Conservation (phyloP, 2,113 vertebrate species). For the Salvelinus alpinus region DNA sequence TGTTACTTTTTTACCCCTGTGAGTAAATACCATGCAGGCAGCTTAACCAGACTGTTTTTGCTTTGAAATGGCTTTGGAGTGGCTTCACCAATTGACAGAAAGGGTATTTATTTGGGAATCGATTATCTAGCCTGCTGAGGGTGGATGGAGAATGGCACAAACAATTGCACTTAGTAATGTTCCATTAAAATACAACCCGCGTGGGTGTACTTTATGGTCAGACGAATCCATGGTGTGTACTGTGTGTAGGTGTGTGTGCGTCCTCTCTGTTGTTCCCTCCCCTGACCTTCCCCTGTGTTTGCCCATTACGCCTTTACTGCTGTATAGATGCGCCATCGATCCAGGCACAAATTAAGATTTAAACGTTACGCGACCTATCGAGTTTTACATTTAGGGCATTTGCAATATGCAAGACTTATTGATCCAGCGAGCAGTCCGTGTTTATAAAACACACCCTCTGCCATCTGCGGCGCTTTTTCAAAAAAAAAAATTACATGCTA, state of each 20-base stretch:
- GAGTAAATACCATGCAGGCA: too few relatives aligned
- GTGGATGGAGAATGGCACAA: constrained; percentile 18
- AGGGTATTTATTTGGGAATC: constrained; percentile 21
- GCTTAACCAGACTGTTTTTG: not conserved
- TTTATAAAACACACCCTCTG: constrained; percentile 1
- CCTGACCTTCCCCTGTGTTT: constrained; percentile 35
- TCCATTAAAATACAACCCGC: constrained; percentile 12
- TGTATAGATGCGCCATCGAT: constrained; percentile 74
- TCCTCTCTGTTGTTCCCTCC: too few relatives aligned
- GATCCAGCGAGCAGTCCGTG: constrained; percentile 65
- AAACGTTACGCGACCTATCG: constrained; percentile 75
- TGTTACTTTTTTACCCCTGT: too few relatives aligned
- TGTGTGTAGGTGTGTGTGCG: not conserved
- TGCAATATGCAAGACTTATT: constrained; percentile 80
- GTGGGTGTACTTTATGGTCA: constrained; percentile 12
- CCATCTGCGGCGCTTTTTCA: too few relatives aligned
- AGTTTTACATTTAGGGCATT: constrained; percentile 79
- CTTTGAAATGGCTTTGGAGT: constrained; percentile 10
- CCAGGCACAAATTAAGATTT: constrained; percentile 81
- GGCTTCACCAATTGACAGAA: constrained; percentile 18
- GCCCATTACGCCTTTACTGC: constrained; percentile 63
- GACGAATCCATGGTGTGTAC: constrained; percentile 1
- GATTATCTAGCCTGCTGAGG: constrained; percentile 13
- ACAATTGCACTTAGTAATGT: constrained; percentile 30
- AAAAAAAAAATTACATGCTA: too few relatives aligned